These are phyloP conservation scores for Anolis carolinensis DNA, from an alignment of 2,113 vertebrate genomes.

Conservation along the genomic window DNA sequence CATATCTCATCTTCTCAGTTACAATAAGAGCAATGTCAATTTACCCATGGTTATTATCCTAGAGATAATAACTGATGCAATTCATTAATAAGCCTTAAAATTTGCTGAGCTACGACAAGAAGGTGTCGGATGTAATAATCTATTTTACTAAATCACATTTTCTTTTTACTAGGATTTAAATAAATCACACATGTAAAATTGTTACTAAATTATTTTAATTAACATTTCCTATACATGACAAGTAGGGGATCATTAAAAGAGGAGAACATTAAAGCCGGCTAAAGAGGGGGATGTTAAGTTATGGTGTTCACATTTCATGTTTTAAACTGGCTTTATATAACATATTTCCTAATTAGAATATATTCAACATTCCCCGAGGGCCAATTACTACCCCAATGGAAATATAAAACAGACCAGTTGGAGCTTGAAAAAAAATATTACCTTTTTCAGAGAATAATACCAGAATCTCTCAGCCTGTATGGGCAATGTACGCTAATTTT, in stretches of 20 bases:
- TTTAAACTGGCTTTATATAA: neutral
- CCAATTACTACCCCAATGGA: neutral
- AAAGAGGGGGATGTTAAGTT: too few relatives aligned
- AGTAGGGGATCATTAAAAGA: conserved; percentile 2
- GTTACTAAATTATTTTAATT: neutral
- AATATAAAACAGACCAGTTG: neutral
- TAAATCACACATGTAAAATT: neutral
- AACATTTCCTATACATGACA: neutral
- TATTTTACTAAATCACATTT: neutral
- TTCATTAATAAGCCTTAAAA: neutral
- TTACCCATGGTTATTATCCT: neutral
- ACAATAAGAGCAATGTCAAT: neutral
- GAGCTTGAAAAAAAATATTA: neutral
- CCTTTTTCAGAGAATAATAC: too few relatives aligned
- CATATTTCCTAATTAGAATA: neutral
- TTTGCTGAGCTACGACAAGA: neutral
- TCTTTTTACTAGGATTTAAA: neutral
- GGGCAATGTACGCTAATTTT: too few relatives aligned
- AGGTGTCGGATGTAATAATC: neutral
- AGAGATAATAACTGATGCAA: neutral
- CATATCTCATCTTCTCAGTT: neutral
- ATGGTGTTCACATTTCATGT: neutral
- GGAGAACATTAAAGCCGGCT: neutral
- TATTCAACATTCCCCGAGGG: rapidly evolving
- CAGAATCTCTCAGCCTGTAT: neutral